These are phyloP conservation scores for Agrochola lychnidis DNA, from an alignment of 2,888 invertebrate species.

Conservation along the genomic window DNA sequence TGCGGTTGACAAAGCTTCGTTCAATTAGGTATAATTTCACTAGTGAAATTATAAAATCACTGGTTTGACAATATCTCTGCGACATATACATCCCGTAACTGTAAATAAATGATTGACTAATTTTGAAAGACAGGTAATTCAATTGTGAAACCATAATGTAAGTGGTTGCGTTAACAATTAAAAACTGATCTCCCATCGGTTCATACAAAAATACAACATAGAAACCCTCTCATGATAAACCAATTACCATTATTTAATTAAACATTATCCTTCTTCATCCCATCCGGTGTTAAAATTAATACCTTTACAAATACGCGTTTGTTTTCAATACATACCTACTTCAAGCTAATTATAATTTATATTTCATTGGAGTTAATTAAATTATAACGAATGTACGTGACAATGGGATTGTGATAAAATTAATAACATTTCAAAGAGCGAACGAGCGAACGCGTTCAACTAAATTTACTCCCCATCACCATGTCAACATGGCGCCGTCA, in stretches of 20 bases:
- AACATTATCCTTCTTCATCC: background rate
- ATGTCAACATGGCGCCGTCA: conserved; percentile 59
- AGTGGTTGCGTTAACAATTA: background rate
- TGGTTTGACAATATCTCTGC: fast-evolving
- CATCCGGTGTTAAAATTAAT: conserved; percentile 42
- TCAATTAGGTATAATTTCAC: too few species aligned
- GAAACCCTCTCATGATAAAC: background rate
- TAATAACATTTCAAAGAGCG: conserved; percentile 59
- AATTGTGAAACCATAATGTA: background rate
- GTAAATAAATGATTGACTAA: background rate
- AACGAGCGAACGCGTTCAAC: conserved; percentile 51
- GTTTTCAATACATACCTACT: conserved; percentile 45
- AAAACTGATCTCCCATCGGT: background rate
- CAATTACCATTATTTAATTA: conserved; percentile 30
- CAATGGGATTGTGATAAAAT: conserved; percentile 64
- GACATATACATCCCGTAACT: background rate
- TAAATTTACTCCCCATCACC: conserved; percentile 61
- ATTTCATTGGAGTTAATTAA: conserved; percentile 60
- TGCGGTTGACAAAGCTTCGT: too few species aligned
- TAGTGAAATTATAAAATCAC: too few species aligned
- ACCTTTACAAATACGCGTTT: conserved; percentile 44
- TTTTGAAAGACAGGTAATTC: background rate
- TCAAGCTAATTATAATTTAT: conserved; percentile 53
- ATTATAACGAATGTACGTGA: conserved; percentile 60
- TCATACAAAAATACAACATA: background rate